Evolutionary conservation across 92 coral and sea anemone species (phyloP).

Genomic region (Porites lobata): DNA sequence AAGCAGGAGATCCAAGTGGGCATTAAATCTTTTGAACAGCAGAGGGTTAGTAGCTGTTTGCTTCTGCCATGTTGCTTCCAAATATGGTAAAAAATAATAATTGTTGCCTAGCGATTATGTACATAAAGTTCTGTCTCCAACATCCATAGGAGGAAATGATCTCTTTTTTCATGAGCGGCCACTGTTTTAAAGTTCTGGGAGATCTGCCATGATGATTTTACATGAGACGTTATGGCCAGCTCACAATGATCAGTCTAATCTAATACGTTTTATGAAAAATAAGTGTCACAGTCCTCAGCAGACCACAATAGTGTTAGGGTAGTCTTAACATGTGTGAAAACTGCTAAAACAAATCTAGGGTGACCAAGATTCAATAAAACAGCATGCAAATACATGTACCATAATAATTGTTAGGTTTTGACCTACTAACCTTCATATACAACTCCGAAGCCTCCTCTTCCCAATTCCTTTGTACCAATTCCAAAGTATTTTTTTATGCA

Average conservation of each 20-base stretch:
- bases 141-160: conserved; percentile 46
- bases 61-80: conserved; percentile 34
- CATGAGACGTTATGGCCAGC: background rate
- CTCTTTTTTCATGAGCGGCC: conserved; percentile 38
- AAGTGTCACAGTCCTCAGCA: background rate
- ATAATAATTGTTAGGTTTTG: too few relatives aligned
- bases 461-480: background rate
- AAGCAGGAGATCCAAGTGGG: conserved; percentile 32
- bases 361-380: too few relatives aligned
- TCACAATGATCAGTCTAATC: background rate
- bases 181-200: conserved; percentile 30
- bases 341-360: background rate
- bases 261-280: background rate
- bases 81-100: conserved; percentile 27
- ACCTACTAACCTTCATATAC: conserved; percentile 10
- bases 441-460: conserved; percentile 28
- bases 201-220: background rate
- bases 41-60: conserved; percentile 12
- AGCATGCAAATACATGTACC: too few relatives aligned
- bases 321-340: background rate
- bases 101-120: conserved; percentile 47
- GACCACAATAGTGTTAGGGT: background rate
- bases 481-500: background rate
- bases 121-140: conserved; percentile 37
- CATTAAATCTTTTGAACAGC: conserved; percentile 23